Base-by-base conservation (phyloP, 2,113 vertebrate species). In the Enhydra lutris region DNA sequence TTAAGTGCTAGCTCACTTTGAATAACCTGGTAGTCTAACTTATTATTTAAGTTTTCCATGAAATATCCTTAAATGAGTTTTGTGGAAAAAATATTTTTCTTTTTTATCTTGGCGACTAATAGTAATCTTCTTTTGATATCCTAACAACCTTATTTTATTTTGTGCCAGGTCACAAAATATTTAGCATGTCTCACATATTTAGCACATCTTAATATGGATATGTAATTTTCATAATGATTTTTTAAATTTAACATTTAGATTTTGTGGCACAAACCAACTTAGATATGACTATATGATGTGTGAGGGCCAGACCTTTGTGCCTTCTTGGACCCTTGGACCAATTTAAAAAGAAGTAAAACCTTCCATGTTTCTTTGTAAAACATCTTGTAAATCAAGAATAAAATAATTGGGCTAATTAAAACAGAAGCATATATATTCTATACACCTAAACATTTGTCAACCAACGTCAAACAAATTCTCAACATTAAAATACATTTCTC, bases 401-500 rank as follows among this genome's bases (percentile, higher is more conserved):
- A 93, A 89, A 65, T 80, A 91, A 45, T 9, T 94, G 57, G 24
- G 79, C 63, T 84, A 95, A 29, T 59, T 93, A 65, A 93, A 90
- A 90, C 17, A 63, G 80, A 78, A 93, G 18, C n/a, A 65, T 80
- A 67, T 63, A 84, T 82, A 69, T 69, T 89, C 14, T 74, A 20
- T 76, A 89, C 2, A 95, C 13, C n/a, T 36, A 92, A 92, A 95
- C 13, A n/a, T 83, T 93, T 96, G 65, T n/a, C 67, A 97, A 85
- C 34, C 69, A 94, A 81, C 15, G 7, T 91, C 92, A 97, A 95
- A 97, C 20, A 92, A 61, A 84, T 83, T 97, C 63, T 96, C n/a
- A 89, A 95, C 47, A 95, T 83, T 93, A 92, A 97, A 97, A 89
- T 89, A 90, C 67, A 63, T 91, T 83, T 97, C 96, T 92, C 81